Base-by-base conservation (phyloP, 2,888 invertebrate species). In the Cantharis nigra region DNA sequence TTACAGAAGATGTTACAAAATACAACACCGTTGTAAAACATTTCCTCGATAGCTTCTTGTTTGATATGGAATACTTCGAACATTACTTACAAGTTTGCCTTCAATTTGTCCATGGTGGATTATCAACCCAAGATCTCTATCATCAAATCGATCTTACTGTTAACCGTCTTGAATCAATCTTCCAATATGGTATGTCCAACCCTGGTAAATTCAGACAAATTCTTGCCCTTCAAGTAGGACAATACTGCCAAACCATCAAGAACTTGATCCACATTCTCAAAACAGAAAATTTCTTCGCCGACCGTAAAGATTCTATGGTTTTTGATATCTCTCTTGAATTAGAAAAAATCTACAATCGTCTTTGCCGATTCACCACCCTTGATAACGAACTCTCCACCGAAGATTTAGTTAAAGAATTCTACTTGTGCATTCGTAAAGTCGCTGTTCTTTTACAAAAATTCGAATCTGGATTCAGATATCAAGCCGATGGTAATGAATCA, bases 141-240 rank as follows among this genome's bases (percentile, higher is more conserved):
- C 16, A 63, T 13, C 72, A 76, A 69, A 69, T 76, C 18, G 71
- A 76, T 16, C 30, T 63, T 9, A 69, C 72, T 11, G 72, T 72
- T 10, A 9, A n/a, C 14, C 76, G 76, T 64, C 63, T 76, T 28
- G 7, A 18, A n/a, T 13, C 33, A 2, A 14, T 67, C 63, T 64
- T 76, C n/a, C 71, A 72, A 69, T 76, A 62, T 18, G 62, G 16
- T 13, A n/a, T n/a, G 20, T 49, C 70, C 16, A 20, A 63, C 20
- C 49, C 20, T n/a, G 9, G 7, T 9, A 30, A 74, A 16, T 18
- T 71, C 13, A 71, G 71, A 62, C 67, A 69, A 70, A 70, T 71
- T 11, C n/a, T 78, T 23, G 33, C 67, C 16, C 72, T 78, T 33
- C 78, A 78, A 75, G 63, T 78, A 62, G 78, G 78, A 16, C 72